Conservation (phyloP, 2,113 vertebrate species). For the Scomber scombrus region DNA sequence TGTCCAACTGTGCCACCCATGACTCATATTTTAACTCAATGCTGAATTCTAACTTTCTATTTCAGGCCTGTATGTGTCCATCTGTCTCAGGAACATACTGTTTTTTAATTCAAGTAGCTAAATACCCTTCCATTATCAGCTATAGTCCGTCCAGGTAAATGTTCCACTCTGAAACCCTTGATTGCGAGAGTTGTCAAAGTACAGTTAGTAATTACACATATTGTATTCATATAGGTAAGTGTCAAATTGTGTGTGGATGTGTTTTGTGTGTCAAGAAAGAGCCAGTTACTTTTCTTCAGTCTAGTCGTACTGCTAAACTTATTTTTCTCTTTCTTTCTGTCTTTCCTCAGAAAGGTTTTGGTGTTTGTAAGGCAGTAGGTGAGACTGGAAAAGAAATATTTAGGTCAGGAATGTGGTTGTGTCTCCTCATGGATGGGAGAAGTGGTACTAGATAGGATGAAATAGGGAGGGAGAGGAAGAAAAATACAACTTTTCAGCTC, state of each 20-base stretch:
- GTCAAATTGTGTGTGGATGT: conserved; percentile 12
- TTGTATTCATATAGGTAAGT: conserved; percentile 38
- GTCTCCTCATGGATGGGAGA: background rate
- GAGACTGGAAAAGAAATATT: conserved; percentile 29
- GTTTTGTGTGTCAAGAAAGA: conserved; percentile 21
- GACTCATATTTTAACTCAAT: too few species aligned
- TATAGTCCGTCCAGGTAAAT: conserved; percentile 37
- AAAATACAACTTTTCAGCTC: background rate
- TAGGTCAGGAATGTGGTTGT: conserved; percentile 39
- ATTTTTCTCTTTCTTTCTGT: background rate
- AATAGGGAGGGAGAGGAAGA: background rate
- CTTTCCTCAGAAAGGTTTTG: conserved; percentile 6
- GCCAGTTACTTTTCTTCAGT: background rate
- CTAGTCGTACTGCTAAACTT: background rate
- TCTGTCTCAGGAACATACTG: background rate
- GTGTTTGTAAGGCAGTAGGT: conserved; percentile 55
- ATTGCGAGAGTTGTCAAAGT: conserved; percentile 42
- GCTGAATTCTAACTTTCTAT: background rate
- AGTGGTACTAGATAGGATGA: background rate
- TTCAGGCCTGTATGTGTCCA: conserved; percentile 6
- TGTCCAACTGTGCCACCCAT: too few species aligned
- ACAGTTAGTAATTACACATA: conserved; percentile 49
- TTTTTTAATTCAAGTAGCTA: conserved; percentile 25
- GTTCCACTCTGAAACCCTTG: conserved; percentile 24
- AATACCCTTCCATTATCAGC: conserved; percentile 34